Evolutionary conservation across 1,140 invertebrate genomes (phyloP).

Genomic region (Proctacanthus coquilletti): DNA sequence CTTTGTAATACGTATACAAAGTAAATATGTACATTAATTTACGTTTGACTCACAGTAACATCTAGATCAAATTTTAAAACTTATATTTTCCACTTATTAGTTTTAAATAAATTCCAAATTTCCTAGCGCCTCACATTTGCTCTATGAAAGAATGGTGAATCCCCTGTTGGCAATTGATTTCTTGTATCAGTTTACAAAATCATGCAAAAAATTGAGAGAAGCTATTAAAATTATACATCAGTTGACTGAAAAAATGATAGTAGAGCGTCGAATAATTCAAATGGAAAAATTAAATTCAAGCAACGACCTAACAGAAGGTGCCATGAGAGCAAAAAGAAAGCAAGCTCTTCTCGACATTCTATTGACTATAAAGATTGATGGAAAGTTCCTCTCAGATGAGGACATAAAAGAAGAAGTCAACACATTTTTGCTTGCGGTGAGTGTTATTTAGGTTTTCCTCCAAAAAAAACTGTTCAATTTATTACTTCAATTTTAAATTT

Average conservation of each 20-base stretch:
- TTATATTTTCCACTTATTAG: no score
- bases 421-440: conserved; percentile 25
- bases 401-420: conserved; percentile 23
- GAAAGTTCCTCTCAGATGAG: conserved; percentile 8
- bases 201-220: conserved; percentile 11
- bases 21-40: not conserved
- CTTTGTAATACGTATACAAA: no score
- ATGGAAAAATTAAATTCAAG: not conserved
- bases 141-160: conserved; percentile 27
- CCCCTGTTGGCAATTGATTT: conserved; percentile 17
- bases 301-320: not conserved
- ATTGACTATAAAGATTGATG: conserved; percentile 11
- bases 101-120: conserved; percentile 1
- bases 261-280: conserved; percentile 8
- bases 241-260: conserved; percentile 15
- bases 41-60: conserved; percentile 9
- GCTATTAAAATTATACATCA: conserved; percentile 17
- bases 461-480: not conserved
- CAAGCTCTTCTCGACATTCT: conserved; percentile 17
- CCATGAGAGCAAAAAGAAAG: not conserved
- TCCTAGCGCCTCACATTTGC: conserved; percentile 5
- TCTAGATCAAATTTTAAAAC: no score
- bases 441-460: not conserved
- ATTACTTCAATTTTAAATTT: not conserved
- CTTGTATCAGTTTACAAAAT: conserved; percentile 13